phyloP scores from a whole-genome alignment of 1,140 invertebrate species.

The Drosophila tani region DNA sequence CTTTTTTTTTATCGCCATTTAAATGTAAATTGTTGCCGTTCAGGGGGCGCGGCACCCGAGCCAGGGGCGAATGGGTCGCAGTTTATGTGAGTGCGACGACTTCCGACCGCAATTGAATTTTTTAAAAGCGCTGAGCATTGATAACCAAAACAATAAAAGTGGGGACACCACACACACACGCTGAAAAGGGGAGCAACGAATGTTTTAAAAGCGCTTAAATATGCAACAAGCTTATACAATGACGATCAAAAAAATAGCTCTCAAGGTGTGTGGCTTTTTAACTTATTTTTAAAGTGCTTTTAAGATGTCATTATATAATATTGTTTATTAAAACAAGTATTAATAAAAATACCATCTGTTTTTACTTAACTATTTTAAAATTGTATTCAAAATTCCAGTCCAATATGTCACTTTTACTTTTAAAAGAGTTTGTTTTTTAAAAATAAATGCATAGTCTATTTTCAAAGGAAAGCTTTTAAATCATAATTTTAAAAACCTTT shows the following conservation, averaged over 20 bases:
- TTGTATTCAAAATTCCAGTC: too few species aligned
- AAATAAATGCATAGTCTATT: too few species aligned
- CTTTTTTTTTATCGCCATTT: conserved; percentile 82
- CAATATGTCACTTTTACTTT: too few species aligned
- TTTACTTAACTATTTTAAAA: too few species aligned
- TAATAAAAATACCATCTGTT: too few species aligned
- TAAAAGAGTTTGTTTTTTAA: too few species aligned
- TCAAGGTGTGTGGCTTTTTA: neutral
- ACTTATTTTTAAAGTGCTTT: too few species aligned
- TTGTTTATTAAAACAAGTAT: too few species aligned
- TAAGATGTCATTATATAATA: too few species aligned
- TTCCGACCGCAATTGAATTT: conserved; percentile 83
- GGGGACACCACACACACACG: conserved; percentile 39
- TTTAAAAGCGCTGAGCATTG: conserved; percentile 83
- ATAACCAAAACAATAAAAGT: conserved; percentile 82
- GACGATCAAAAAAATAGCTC: neutral
- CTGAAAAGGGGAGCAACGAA: conserved; percentile 52
- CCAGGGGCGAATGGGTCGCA: conserved; percentile 32
- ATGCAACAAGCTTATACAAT: conserved; percentile 65
- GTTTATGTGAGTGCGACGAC: conserved; percentile 81
- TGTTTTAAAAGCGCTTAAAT: conserved; percentile 79
- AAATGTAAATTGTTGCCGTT: conserved; percentile 78
- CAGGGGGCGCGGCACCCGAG: conserved; percentile 18
- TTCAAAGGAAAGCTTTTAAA: neutral
- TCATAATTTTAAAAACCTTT: too few species aligned